These are phyloP conservation scores for Machimus atricapillus DNA, from an alignment of 2,888 invertebrate genomes.

Conservation along the genomic window DNA sequence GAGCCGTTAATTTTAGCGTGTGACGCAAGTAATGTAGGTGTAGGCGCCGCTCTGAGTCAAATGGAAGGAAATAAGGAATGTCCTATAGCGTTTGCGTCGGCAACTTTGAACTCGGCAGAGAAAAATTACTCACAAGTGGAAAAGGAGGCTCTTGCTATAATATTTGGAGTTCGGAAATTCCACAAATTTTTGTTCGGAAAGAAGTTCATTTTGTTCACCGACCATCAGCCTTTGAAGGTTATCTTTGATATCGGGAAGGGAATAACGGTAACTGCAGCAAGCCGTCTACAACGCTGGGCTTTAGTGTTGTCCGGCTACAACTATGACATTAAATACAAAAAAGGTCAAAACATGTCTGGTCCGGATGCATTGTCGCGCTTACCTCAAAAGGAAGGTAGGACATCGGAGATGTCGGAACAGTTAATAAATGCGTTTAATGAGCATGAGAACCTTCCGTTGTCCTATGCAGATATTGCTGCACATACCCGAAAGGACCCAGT, in stretches of 20 bases:
- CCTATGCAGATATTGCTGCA: too few species aligned
- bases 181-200: conserved; percentile 31
- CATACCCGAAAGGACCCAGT: too few species aligned
- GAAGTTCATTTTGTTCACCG: not conserved
- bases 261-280: not conserved
- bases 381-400: not conserved
- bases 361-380: not conserved
- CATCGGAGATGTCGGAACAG: too few species aligned
- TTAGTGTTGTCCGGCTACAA: not conserved
- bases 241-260: not conserved
- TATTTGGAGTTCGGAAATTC: conserved; percentile 40
- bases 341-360: not conserved
- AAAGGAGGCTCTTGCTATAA: conserved; percentile 39
- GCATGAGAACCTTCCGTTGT: too few species aligned
- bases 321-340: not conserved
- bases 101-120: conserved; percentile 9
- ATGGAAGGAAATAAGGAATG: not conserved
- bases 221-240: not conserved
- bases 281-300: not conserved
- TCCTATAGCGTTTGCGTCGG: not conserved
- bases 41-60: too few species aligned
- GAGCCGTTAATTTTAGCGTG: not conserved
- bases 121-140: conserved; percentile 43
- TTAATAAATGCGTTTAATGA: too few species aligned
- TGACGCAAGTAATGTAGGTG: not conserved